Base-by-base conservation (phyloP, 2,113 vertebrate genomes). In the Ivindomyrus marchei region DNA sequence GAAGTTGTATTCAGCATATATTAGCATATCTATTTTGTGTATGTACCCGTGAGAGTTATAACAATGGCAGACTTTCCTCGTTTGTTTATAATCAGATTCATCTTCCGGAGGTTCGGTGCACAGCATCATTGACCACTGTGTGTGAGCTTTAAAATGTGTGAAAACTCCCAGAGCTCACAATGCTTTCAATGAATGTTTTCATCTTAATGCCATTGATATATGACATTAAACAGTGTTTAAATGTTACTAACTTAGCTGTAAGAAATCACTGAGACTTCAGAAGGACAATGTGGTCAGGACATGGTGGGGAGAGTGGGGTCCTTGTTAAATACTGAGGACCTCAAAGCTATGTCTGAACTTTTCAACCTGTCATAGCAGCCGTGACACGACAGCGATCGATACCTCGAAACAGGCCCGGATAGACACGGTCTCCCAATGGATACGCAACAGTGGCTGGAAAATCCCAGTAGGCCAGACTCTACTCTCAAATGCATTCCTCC, bases 321-420 rank as follows among this genome's bases (percentile, higher is more conserved):
- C 36, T 2, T 5, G 53, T 45, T 62, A 58, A 58, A 62, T 62
- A 46, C 58, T 11, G 8, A 50, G 56, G 31, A 42, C 27, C 49
- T 62, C 87, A 62, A 66, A 62, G 56, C 87, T 11, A 19, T 15
- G 56, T 46, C 56, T 88, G 87, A 62, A 88, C 86, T 56, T 87
- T 31, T 87, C 86, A 52, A 39, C 50, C 27, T 87, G 86, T 39
- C 49, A 19, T 21, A 42, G 36, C 10, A 21, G n/a, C 53, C 10
- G 36, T 7, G 42, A 45, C 3, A 42, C n/a, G 56, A 88, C 19
- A 45, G 56, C 52, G 56, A 53, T 66, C 36, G 4, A 66, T 42
- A 62, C 53, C 19, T 5, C 9, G 45, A 45, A 58, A 62, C 53
- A 11, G 87, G 5, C 31, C 87, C 5, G 4, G 3, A 45, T 31